Evolutionary conservation across 2,888 invertebrate genomes (phyloP).

Genomic region (Arge pagana): DNA sequence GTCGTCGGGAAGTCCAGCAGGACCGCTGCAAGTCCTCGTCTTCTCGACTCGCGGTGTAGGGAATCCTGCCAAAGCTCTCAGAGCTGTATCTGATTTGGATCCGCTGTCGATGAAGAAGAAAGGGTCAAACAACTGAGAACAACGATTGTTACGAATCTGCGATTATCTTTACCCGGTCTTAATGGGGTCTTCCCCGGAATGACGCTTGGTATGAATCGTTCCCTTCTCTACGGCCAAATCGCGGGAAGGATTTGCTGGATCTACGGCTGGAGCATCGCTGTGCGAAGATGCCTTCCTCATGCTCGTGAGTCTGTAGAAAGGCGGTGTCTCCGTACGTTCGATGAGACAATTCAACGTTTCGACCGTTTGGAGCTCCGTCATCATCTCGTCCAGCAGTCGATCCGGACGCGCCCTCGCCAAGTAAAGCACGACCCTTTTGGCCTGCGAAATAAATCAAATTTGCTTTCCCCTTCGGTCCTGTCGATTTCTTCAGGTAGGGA

Average conservation of each 20-base stretch:
- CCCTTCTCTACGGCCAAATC: conserved; percentile 85
- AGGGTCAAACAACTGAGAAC: conserved; percentile 1
- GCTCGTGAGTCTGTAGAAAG: conserved; percentile 93
- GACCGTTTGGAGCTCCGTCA: conserved; percentile 95
- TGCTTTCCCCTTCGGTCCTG: too few species aligned
- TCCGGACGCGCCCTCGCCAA: conserved; percentile 91
- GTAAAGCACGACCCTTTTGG: conserved; percentile 93
- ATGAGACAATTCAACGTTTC: conserved; percentile 95
- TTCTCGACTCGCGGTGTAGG: conserved; percentile 67
- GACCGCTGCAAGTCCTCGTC: conserved; percentile 67
- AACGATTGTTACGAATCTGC: background rate
- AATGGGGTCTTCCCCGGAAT: conserved; percentile 85
- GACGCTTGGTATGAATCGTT: conserved; percentile 94
- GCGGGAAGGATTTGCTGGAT: conserved; percentile 60
- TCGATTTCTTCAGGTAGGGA: too few species aligned
- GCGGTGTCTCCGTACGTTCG: conserved; percentile 96
- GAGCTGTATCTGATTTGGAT: conserved; percentile 69
- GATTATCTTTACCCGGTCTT: conserved; percentile 68
- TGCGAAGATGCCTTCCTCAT: conserved; percentile 89
- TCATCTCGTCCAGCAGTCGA: conserved; percentile 92
- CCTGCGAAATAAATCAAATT: conserved; percentile 64
- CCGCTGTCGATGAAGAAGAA: conserved; percentile 49
- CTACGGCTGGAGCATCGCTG: conserved; percentile 62
- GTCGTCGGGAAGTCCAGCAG: conserved; percentile 64
- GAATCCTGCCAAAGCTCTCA: conserved; percentile 64